A percentile compares a stretch with the other conserved stretches of the same genome.
Conservation (phyloP, 2,888 invertebrate species). For the Chloromyia formosa region DNA sequence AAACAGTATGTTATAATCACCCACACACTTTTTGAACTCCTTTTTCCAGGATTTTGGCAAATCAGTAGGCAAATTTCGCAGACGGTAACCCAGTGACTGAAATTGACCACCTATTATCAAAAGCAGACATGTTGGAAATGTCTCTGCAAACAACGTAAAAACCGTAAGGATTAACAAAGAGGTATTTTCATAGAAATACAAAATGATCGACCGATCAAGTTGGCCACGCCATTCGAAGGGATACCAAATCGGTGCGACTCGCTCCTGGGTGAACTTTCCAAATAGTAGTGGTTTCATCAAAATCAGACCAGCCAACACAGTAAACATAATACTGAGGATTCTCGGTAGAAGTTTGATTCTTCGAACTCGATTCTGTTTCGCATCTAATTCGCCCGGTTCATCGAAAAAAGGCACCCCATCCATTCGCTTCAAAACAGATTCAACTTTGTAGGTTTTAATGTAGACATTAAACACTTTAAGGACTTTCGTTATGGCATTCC, state of each 20-base stretch:
- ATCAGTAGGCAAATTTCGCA: background rate
- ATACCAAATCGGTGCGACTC: background rate
- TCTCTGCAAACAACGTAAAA: constrained; percentile 1
- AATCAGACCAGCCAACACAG: background rate
- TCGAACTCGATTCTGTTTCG: background rate
- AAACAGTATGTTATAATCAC: background rate
- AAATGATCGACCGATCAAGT: background rate
- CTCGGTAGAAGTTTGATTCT: background rate
- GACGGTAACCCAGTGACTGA: constrained; percentile 7
- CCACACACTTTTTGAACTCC: background rate
- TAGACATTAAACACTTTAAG: background rate
- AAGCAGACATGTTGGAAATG: background rate
- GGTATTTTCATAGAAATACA: background rate
- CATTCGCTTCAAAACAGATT: background rate
- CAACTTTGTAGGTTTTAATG: background rate
- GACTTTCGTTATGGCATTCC: background rate
- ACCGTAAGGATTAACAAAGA: background rate
- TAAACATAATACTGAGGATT: background rate
- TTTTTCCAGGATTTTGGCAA: background rate
- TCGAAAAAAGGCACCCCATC: background rate
- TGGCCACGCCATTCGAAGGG: background rate
- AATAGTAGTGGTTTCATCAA: background rate
- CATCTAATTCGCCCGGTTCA: background rate
- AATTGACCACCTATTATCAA: constrained; percentile 2
- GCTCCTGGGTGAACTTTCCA: background rate